phyloP scores from a whole-genome alignment of 2,888 invertebrate genomes.

The Oligia latruncula region DNA sequence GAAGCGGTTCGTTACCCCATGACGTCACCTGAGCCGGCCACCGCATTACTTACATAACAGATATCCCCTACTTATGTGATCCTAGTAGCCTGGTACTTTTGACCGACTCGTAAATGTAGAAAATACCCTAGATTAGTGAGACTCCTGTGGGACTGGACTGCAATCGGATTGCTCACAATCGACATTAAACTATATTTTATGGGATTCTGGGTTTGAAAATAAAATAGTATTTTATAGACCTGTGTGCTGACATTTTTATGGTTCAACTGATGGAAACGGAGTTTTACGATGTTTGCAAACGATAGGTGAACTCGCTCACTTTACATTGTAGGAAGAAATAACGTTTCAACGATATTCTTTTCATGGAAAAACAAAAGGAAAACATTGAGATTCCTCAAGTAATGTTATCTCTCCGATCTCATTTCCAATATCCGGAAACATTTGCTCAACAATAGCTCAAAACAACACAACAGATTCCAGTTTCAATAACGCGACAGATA shows the following conservation, averaged over 20 bases:
- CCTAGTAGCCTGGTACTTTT: conserved; percentile 53
- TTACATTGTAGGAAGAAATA: conserved; percentile 21
- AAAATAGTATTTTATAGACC: conserved; percentile 33
- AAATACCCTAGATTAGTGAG: conserved; percentile 43
- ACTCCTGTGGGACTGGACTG: conserved; percentile 21
- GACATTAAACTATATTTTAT: conserved; percentile 50
- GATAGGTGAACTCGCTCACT: conserved; percentile 12
- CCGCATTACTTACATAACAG: conserved; percentile 56
- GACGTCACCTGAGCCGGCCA: conserved; percentile 61
- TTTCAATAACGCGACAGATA: neutral
- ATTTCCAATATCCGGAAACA: conserved; percentile 1
- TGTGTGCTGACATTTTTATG: conserved; percentile 33
- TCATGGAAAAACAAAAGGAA: neutral
- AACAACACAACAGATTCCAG: neutral
- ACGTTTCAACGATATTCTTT: conserved; percentile 3
- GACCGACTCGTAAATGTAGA: conserved; percentile 52
- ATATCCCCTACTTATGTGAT: conserved; percentile 54
- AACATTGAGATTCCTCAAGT: neutral
- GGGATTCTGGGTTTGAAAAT: conserved; percentile 34
- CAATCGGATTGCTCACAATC: conserved; percentile 18
- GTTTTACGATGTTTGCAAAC: conserved; percentile 24
- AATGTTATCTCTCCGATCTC: conserved; percentile 4
- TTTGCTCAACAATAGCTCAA: neutral
- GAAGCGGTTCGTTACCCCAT: conserved; percentile 60
- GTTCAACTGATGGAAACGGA: conserved; percentile 19